These are phyloP conservation scores for Drosophila tripunctata DNA, from an alignment of 2,888 invertebrate genomes.

Conservation along the genomic window DNA sequence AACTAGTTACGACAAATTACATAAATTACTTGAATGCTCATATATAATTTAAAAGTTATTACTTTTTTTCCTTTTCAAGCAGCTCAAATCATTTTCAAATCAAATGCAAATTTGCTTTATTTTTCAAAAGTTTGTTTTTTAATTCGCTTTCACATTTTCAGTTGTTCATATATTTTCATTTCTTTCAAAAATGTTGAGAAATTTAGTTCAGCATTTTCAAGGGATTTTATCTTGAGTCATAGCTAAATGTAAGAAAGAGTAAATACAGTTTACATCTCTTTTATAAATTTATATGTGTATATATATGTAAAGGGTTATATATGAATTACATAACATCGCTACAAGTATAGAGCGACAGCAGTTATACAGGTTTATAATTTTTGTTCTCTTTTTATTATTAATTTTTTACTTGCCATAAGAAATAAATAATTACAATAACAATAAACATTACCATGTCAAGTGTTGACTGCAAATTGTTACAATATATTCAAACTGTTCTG, in stretches of 20 bases:
- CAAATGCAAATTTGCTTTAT: conserved; percentile 54
- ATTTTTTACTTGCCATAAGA: conserved; percentile 26
- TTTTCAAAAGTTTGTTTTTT: conserved; percentile 22
- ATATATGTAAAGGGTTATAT: conserved; percentile 60
- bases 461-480: conserved; percentile 55
- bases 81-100: conserved; percentile 36
- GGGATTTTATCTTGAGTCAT: conserved; percentile 30
- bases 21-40: conserved; percentile 21
- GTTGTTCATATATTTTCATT: conserved; percentile 48
- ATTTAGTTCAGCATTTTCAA: conserved; percentile 56
- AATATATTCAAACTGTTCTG: conserved; percentile 25
- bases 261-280: conserved; percentile 66
- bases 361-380: conserved; percentile 33
- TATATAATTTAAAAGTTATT: conserved; percentile 2
- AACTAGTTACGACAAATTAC: conserved; percentile 56
- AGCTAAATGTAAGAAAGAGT: conserved; percentile 64
- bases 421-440: conserved; percentile 36
- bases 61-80: conserved; percentile 1
- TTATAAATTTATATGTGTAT: conserved; percentile 59
- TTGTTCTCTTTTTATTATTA: conserved; percentile 30
- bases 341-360: conserved; percentile 70
- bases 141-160: conserved; percentile 43
- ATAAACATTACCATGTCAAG: conserved; percentile 42
- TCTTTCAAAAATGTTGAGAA: conserved; percentile 65
- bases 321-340: conserved; percentile 62